A percentile compares a stretch with the other conserved stretches of the same genome.
These are phyloP conservation scores for Merops nubicus DNA, from an alignment of 2,113 vertebrate species.

Conservation along the genomic window DNA sequence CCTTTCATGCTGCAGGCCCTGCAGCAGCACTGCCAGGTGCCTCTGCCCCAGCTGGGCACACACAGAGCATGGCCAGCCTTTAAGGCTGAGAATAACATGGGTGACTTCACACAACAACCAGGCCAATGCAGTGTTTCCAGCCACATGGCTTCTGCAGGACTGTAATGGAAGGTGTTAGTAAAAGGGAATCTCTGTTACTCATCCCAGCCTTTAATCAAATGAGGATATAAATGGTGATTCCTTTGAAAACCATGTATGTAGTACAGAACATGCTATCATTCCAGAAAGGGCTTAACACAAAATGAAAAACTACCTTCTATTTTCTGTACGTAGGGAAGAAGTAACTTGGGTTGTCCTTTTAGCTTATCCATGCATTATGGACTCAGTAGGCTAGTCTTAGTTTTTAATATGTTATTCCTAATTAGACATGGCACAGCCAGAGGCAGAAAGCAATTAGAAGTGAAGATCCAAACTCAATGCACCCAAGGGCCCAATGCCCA, in stretches of 20 bases:
- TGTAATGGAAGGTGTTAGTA: background rate
- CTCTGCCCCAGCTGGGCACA: background rate
- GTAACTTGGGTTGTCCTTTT: slow-evolving; percentile 55
- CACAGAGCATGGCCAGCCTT: background rate
- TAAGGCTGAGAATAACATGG: background rate
- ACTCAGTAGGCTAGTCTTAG: slow-evolving; percentile 34
- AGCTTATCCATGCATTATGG: slow-evolving; percentile 57
- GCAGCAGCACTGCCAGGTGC: background rate
- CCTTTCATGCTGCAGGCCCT: background rate
- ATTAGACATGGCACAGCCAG: slow-evolving; percentile 57
- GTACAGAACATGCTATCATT: background rate
- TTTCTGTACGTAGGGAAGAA: slow-evolving; percentile 46
- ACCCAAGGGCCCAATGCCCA: background rate
- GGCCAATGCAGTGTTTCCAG: background rate
- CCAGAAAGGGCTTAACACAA: background rate
- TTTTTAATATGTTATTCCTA: slow-evolving; percentile 52
- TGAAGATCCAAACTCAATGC: background rate
- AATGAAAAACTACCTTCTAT: slow-evolving; percentile 34
- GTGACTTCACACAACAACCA: background rate
- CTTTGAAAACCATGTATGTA: background rate
- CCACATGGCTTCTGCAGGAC: background rate
- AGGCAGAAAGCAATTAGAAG: slow-evolving; percentile 47
- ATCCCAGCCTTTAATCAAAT: slow-evolving; percentile 43
- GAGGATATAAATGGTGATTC: slow-evolving; percentile 22
- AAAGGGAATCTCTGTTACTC: slow-evolving; percentile 16